These are phyloP conservation scores for Sminthurides aquaticus DNA, from an alignment of 2,888 invertebrate genomes.

Conservation along the genomic window DNA sequence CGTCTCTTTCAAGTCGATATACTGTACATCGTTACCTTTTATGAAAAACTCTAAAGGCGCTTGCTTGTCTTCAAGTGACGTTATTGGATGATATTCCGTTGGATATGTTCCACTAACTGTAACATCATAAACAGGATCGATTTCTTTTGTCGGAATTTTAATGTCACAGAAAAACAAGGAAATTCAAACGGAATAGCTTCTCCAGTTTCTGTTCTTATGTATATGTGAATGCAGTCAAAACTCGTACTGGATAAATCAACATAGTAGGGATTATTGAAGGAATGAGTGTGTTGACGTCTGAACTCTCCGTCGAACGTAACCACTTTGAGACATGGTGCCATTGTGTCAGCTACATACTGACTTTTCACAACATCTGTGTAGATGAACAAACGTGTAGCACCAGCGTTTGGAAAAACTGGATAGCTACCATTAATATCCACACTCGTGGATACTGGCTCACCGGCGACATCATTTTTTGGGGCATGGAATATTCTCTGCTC, in stretches of 20 bases:
- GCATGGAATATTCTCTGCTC: not conserved
- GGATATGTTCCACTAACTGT: not conserved
- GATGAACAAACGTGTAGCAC: slow-evolving; percentile 13
- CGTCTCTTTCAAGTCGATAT: slow-evolving; percentile 14
- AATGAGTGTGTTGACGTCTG: not conserved
- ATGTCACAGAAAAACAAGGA: slow-evolving; percentile 8
- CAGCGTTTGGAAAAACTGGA: slow-evolving; percentile 10
- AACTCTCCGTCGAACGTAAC: not conserved
- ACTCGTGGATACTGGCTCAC: not conserved
- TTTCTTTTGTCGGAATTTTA: slow-evolving; percentile 11
- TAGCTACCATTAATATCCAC: not conserved
- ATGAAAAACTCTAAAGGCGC: slow-evolving; percentile 20
- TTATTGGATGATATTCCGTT: slow-evolving; percentile 11
- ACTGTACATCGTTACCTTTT: slow-evolving; percentile 22
- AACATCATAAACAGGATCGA: slow-evolving; percentile 21
- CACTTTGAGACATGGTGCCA: slow-evolving; percentile 6
- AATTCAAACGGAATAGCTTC: slow-evolving; percentile 13
- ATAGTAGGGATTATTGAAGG: slow-evolving; percentile 7
- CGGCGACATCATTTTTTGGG: no score
- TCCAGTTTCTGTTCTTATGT: slow-evolving; percentile 17
- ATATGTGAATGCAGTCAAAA: slow-evolving; percentile 14
- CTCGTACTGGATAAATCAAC: not conserved
- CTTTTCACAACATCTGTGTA: slow-evolving; percentile 14
- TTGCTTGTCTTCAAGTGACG: not conserved
- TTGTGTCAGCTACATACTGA: slow-evolving; percentile 13